Base-by-base conservation (phyloP, 2,888 invertebrate species). In the Phanerotoma sp. region DNA sequence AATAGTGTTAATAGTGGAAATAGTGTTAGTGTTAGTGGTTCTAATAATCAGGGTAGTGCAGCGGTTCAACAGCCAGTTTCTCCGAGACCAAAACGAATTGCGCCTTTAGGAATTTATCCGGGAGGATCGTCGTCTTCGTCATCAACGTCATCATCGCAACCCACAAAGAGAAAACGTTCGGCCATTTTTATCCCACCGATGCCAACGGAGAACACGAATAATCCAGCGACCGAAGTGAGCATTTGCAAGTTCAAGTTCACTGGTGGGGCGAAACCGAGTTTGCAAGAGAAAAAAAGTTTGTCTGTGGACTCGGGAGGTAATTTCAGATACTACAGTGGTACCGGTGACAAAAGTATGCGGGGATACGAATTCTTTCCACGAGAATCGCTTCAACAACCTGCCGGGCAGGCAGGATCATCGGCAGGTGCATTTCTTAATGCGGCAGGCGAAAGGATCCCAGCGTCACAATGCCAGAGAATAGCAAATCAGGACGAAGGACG, bases 171-270 rank as follows among this genome's bases (percentile, higher is more conserved):
- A 47, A 90, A 92, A 69, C 83, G 92, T 1, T 89, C 91, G 0
- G 91, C 91, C 0, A 90, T 91, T 62, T 91, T 91, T 69, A 91
- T 91, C 62, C 91, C 91, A 0, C 91, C 91, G 0, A 86, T 91
- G 75, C 89, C 89, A 0, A 80, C 86, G 4, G 89, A 88, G 66
- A 84, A 78, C 57, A 88, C 84, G 65, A 83, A 86, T 3, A 89
- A 88, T 65, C 90, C 91, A 0, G 87, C 90, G 0, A 88, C 90
- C 0, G 91, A 91, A 77, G 93, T 91, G 37, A 90, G 90, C 75
- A 94, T 94, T 70, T 94, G 94, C 74, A 94, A 94, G 76, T 94
- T 94, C 72, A 94, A 94, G 74, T 93, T 94, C 73, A 93, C 93
- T 0, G 93, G 93, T 0, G 94, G 94, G 0, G 91, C 92, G 0